phyloP scores from a whole-genome alignment of 2,797 vertebrate species.

The Coranthus polyacanthus region DNA sequence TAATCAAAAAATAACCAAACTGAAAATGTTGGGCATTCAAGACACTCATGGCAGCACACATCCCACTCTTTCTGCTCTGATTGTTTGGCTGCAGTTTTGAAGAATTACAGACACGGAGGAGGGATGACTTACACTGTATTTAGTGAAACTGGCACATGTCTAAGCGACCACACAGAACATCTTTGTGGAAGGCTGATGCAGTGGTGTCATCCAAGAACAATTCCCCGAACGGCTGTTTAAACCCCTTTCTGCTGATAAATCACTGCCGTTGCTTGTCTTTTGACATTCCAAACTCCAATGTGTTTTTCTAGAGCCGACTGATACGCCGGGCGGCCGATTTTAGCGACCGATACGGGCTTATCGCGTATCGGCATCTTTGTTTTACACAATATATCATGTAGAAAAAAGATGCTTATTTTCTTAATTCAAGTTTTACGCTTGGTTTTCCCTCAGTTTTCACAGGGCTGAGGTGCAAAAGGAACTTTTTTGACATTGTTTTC shows the following conservation, averaged over 20 bases:
- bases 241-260: slow-evolving; percentile 27
- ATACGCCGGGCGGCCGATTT: too few relatives aligned
- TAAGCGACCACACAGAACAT: slow-evolving; percentile 1
- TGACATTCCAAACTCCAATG: neutral
- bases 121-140: slow-evolving; percentile 6
- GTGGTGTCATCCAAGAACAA: slow-evolving; percentile 11
- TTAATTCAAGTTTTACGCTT: too few relatives aligned
- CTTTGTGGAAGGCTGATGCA: slow-evolving; percentile 11
- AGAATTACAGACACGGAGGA: slow-evolving; percentile 16
- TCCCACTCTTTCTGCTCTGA: neutral
- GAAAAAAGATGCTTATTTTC: too few relatives aligned
- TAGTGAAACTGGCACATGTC: neutral
- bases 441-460: too few relatives aligned
- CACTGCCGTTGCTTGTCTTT: slow-evolving; percentile 13
- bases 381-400: too few relatives aligned
- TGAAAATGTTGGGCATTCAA: neutral
- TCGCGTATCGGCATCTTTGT: too few relatives aligned
- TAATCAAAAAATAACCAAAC: slow-evolving; percentile 12
- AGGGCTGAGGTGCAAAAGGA: too few relatives aligned
- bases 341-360: too few relatives aligned
- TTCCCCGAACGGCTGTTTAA: slow-evolving; percentile 19
- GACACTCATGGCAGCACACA: neutral
- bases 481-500: too few relatives aligned
- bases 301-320: too few relatives aligned
- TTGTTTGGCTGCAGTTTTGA: neutral